Evolutionary conservation across 2,797 vertebrate species (phyloP).

Genomic region (Echeneis naucrates): DNA sequence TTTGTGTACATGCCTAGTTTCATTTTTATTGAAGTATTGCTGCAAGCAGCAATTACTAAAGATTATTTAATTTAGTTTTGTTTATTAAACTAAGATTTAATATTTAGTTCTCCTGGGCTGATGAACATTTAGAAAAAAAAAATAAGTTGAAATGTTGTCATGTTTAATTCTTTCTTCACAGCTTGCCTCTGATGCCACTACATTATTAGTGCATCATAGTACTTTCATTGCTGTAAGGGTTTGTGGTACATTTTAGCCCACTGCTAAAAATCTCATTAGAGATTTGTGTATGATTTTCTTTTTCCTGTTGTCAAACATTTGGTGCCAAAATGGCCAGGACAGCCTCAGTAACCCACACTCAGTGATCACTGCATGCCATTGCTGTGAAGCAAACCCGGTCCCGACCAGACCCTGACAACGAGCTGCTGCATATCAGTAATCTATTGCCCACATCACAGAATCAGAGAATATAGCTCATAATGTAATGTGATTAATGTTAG

Average conservation of each 20-base stretch:
- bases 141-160: slow-evolving; percentile 74
- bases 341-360: slow-evolving; percentile 17
- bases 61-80: slow-evolving; percentile 92
- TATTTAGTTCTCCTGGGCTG: slow-evolving; percentile 66
- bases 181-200: slow-evolving; percentile 34
- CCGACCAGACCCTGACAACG: neutral
- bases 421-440: slow-evolving; percentile 37
- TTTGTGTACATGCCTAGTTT: slow-evolving; percentile 86
- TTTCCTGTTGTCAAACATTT: slow-evolving; percentile 36
- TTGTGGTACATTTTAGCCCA: slow-evolving; percentile 31
- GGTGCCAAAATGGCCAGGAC: slow-evolving; percentile 50
- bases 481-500: slow-evolving; percentile 57
- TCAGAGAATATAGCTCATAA: slow-evolving; percentile 25
- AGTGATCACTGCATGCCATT: slow-evolving; percentile 1
- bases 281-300: slow-evolving; percentile 10
- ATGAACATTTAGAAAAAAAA: slow-evolving; percentile 68
- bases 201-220: slow-evolving; percentile 18
- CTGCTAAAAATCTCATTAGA: slow-evolving; percentile 39
- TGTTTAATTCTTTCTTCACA: slow-evolving; percentile 67
- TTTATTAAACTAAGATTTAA: slow-evolving; percentile 69
- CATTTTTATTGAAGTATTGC: slow-evolving; percentile 87
- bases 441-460: slow-evolving; percentile 23
- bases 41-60: slow-evolving; percentile 93
- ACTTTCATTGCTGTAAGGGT: slow-evolving; percentile 24
- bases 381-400: neutral